A percentile compares a stretch with the other conserved stretches of the same genome.
Conservation (phyloP, 2,797 vertebrate genomes). For the Uromys caudimaculatus region DNA sequence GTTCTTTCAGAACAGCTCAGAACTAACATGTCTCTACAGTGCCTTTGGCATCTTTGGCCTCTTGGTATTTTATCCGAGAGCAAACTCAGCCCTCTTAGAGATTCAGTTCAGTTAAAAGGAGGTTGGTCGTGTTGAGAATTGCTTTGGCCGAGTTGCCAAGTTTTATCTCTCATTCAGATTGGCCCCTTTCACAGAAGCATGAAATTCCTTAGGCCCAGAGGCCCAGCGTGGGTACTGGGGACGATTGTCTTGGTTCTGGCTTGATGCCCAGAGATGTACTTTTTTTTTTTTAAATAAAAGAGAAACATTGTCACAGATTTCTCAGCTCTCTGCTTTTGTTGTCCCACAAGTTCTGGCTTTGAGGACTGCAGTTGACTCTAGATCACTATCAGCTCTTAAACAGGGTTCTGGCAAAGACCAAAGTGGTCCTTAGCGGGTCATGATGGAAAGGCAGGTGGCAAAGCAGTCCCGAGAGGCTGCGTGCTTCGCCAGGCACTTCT, state of each 20-base stretch:
- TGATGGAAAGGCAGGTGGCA: background rate
- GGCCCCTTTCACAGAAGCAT: background rate
- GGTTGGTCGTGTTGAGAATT: constrained; percentile 52
- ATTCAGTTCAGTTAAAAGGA: constrained; percentile 36
- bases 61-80: constrained; percentile 51
- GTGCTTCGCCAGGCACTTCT: background rate
- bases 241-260: background rate
- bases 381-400: background rate
- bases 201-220: background rate
- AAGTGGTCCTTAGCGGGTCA: background rate
- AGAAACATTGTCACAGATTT: background rate
- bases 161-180: constrained; percentile 15
- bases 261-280: background rate
- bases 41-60: constrained; percentile 49
- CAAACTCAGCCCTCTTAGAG: constrained; percentile 25
- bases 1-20: constrained; percentile 71
- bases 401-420: background rate
- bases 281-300: background rate
- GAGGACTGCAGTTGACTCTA: background rate
- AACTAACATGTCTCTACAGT: constrained; percentile 50
- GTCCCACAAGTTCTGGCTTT: background rate
- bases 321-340: background rate
- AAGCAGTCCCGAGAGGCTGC: background rate
- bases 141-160: background rate
- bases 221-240: background rate